These are phyloP conservation scores for Bathynomus jamesi DNA, from an alignment of 1,140 invertebrate genomes.

Conservation along the genomic window DNA sequence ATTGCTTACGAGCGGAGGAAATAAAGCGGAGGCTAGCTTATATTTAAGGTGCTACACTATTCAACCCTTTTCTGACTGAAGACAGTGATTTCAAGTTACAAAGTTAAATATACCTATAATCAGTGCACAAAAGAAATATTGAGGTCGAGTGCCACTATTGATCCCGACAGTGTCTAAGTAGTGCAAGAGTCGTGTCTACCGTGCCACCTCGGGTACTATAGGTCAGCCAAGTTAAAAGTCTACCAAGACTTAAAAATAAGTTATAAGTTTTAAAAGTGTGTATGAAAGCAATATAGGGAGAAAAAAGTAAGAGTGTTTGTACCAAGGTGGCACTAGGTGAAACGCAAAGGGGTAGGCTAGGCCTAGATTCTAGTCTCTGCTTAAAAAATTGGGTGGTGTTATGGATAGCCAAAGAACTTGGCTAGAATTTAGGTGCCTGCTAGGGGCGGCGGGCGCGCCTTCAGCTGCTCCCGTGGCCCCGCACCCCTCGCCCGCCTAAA, in stretches of 20 bases:
- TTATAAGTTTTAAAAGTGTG: not conserved
- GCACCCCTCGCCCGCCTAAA: not conserved
- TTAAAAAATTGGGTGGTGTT: not conserved
- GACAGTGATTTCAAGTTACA: conserved; percentile 5
- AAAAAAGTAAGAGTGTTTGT: not conserved
- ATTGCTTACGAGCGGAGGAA: conserved; percentile 4
- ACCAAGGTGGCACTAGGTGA: not conserved
- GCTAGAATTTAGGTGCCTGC: not conserved
- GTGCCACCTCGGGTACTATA: not conserved
- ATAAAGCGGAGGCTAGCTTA: conserved; percentile 1
- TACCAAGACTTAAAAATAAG: not conserved
- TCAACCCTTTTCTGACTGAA: not conserved
- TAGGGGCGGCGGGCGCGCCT: not conserved
- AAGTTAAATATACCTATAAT: not conserved
- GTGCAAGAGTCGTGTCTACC: not conserved
- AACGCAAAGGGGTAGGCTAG: not conserved
- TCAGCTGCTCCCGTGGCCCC: not conserved
- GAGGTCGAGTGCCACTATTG: not conserved
- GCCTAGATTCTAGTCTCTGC: not conserved
- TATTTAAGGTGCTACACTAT: not conserved
- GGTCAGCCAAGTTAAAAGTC: not conserved
- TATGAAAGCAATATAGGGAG: not conserved
- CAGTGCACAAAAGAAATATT: not conserved
- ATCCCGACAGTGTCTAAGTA: not conserved
- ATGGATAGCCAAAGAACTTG: not conserved